phyloP scores from a whole-genome alignment of 2,113 vertebrate species.

The Pseudonaja textilis region DNA sequence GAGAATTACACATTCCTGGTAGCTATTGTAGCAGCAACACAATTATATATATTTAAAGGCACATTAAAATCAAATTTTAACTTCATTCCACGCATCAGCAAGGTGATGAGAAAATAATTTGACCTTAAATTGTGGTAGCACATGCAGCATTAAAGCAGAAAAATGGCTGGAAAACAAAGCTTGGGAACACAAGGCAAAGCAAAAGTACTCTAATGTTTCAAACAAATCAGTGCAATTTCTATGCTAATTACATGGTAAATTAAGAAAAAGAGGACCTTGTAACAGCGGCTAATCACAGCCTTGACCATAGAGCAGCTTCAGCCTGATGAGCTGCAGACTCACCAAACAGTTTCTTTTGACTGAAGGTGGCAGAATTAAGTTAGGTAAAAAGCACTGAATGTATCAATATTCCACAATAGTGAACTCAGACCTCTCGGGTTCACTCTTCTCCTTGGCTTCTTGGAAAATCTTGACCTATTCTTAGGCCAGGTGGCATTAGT shows the following conservation, averaged over 20 bases:
- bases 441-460: background rate
- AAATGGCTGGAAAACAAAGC: background rate
- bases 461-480: background rate
- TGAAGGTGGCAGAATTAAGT: slow-evolving; percentile 72
- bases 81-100: slow-evolving; percentile 31
- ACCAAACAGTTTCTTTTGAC: slow-evolving; percentile 72
- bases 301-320: slow-evolving; percentile 63
- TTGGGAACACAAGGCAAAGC: background rate
- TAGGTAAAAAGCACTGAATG: slow-evolving; percentile 60
- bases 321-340: slow-evolving; percentile 65
- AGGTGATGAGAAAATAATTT: slow-evolving; percentile 33
- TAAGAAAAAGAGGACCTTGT: slow-evolving; percentile 9
- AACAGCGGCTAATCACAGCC: slow-evolving; percentile 65
- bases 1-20: background rate
- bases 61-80: slow-evolving; percentile 42
- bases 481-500: background rate
- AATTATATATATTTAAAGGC: slow-evolving; percentile 30
- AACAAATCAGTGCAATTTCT: background rate
- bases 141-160: slow-evolving; percentile 27
- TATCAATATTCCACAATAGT: slow-evolving; percentile 17
- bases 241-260: background rate
- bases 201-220: background rate
- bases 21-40: background rate
- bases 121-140: slow-evolving; percentile 32
- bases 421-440: background rate